Base-by-base conservation (phyloP, 2,888 invertebrate species). In the Xestoiulus laeticollis region DNA sequence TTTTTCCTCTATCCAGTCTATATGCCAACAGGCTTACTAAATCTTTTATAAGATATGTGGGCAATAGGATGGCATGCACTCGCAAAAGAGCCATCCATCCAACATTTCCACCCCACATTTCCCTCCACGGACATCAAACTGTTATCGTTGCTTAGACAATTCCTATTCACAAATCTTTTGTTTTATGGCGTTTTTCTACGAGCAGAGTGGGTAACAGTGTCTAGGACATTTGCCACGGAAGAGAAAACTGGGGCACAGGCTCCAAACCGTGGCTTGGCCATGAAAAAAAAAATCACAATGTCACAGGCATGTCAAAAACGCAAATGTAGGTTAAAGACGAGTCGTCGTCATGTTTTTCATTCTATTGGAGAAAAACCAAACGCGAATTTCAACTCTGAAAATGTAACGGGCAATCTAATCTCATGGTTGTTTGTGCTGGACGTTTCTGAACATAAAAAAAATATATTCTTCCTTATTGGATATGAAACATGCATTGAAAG, bases 111-210 rank as follows among this genome's bases (percentile, higher is more conserved):
- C n/a, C 26, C 68, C 68, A 10, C 68, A 10, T 26, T 26, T 22
- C 59, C 59, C n/a, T 59, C n/a, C n/a, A 68, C 48, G 68, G 68
- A 68, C 68, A 68, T 68, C 68, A 68, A 68, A 68, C 68, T 68
- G 68, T 68, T 68, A 68, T 68, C 68, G 68, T 26, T 68, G 68
- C 68, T 68, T n/a, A 68, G 68, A 26, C 68, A 68, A 68, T 68
- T 68, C 12, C 68, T 68, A 68, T 68, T 68, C 68, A 68, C 68
- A 68, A 68, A 68, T 68, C 68, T 68, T 10, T 68, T 68, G 68
- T 68, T 68, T 68, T 68, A 68, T 68, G 22, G 68, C 68, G 68
- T 59, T 59, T 59, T 59, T 59, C 59, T 59, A 59, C 59, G 19
- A 26, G 26, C 68, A 1, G 68, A 68, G 68, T 26, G 68, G 68